Evolutionary conservation across 2,797 vertebrate genomes (phyloP).

Genomic region (Sylvia borin): DNA sequence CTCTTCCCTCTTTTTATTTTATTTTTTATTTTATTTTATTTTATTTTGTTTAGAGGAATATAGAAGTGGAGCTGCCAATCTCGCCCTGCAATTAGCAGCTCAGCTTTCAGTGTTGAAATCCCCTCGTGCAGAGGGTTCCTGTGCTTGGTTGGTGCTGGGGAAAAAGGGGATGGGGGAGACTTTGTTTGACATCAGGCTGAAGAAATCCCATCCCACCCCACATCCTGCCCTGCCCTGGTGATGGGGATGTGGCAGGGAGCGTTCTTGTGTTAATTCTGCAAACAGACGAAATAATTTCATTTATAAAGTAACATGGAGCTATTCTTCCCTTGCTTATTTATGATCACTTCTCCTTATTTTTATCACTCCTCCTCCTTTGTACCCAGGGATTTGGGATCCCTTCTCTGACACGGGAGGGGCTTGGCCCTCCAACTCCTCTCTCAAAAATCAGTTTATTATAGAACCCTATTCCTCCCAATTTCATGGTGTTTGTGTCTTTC

Average conservation of each 20-base stretch:
- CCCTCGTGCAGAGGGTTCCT: fast-evolving
- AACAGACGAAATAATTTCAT: background rate
- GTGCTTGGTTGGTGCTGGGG: background rate
- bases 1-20: background rate
- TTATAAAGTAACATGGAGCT: background rate
- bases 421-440: background rate
- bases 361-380: background rate
- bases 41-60: background rate
- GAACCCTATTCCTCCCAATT: background rate
- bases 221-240: background rate
- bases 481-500: background rate
- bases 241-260: background rate
- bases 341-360: background rate
- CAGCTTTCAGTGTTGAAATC: background rate
- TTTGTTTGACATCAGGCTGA: background rate
- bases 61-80: background rate
- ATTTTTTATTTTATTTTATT: background rate
- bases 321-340: background rate
- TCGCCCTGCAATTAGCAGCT: background rate
- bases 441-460: background rate
- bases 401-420: background rate
- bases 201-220: background rate
- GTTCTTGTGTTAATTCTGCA: background rate
- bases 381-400: background rate
- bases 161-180: background rate